Conservation (phyloP, 1,140 invertebrate genomes). For the Stegodyphus dumicola region DNA sequence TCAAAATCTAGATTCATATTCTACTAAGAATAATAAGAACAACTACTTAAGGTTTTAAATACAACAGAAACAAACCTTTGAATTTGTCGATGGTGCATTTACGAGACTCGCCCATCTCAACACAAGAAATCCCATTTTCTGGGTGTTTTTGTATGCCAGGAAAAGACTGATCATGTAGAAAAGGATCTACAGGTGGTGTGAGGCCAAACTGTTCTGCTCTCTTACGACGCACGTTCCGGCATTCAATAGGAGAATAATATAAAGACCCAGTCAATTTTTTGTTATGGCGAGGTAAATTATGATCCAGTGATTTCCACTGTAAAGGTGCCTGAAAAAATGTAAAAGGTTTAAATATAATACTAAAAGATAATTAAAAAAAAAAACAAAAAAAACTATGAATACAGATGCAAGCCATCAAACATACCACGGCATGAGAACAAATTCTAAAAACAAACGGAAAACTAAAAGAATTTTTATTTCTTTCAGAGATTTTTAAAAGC, state of each 20-base stretch:
- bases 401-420: not conserved
- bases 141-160: conserved; percentile 62
- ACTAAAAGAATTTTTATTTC: too few species aligned
- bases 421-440: not conserved
- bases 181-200: conserved; percentile 64
- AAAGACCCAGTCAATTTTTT: not conserved
- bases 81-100: conserved; percentile 62
- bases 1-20: too few species aligned
- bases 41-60: too few species aligned
- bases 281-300: not conserved
- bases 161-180: conserved; percentile 68
- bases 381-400: not conserved
- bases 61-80: conserved; percentile 55
- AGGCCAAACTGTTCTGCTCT: conserved; percentile 65
- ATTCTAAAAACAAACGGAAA: too few species aligned
- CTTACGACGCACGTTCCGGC: conserved; percentile 54
- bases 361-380: not conserved
- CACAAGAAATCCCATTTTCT: conserved; percentile 55
- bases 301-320: conserved; percentile 1
- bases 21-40: too few species aligned
- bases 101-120: conserved; percentile 50
- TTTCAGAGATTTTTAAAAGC: too few species aligned
- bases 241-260: conserved; percentile 11
- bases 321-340: conserved; percentile 12
- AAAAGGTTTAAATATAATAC: not conserved